Conservation (phyloP, 2,888 invertebrate species). For the Drosophila acutilabella region DNA sequence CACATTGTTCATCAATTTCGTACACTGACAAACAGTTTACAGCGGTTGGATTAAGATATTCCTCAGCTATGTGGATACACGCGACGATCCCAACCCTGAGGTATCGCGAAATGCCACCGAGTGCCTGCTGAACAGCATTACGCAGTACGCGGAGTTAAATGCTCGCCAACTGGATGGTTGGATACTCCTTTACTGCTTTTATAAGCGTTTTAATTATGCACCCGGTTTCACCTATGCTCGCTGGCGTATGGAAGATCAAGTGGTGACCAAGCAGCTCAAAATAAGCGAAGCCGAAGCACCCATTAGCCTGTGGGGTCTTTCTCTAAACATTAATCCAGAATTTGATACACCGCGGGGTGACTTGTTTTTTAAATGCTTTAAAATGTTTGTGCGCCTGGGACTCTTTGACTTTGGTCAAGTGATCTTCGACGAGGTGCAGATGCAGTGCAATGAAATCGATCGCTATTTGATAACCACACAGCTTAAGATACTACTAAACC, state of each 20-base stretch:
- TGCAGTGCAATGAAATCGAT: conserved; percentile 52
- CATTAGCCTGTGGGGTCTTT: conserved; percentile 63
- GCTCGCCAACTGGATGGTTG: conserved; percentile 55
- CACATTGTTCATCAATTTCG: background rate
- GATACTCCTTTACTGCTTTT: conserved; percentile 75
- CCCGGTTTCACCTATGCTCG: conserved; percentile 74
- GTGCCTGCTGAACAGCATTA: conserved; percentile 59
- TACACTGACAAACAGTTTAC: background rate
- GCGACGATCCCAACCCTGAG: conserved; percentile 47
- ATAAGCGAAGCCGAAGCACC: conserved; percentile 37
- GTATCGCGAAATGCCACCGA: conserved; percentile 55
- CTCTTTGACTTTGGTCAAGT: conserved; percentile 73
- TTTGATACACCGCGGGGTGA: conserved; percentile 18
- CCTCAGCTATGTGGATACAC: conserved; percentile 60
- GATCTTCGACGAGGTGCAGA: conserved; percentile 58
- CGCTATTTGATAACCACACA: conserved; percentile 67
- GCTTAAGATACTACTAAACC: conserved; percentile 53
- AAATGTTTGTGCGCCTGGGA: conserved; percentile 64
- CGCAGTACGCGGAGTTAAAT: conserved; percentile 33
- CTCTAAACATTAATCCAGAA: conserved; percentile 33
- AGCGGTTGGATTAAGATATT: conserved; percentile 67
- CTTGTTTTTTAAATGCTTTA: conserved; percentile 52
- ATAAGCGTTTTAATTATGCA: conserved; percentile 63
- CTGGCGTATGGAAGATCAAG: conserved; percentile 66
- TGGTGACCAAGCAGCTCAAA: background rate